phyloP scores from a whole-genome alignment of 1,140 invertebrate species.

The Cecropterus lyciades region DNA sequence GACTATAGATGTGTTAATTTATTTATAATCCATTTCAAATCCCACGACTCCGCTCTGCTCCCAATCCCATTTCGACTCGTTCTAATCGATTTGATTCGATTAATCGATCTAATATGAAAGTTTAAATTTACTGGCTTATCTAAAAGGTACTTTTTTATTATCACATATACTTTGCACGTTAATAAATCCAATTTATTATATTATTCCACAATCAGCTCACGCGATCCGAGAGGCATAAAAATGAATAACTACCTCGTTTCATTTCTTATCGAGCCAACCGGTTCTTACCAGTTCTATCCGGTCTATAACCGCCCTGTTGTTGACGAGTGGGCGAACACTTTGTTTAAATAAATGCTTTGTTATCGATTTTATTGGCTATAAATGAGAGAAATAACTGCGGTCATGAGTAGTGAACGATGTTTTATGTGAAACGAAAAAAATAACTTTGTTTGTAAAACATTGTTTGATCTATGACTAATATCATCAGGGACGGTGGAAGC shows the following conservation, averaged over 20 bases:
- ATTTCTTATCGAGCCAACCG: constrained; percentile 15
- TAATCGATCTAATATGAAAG: not conserved
- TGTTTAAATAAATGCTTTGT: constrained; percentile 16
- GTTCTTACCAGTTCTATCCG: constrained; percentile 8
- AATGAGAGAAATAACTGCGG: constrained; percentile 20
- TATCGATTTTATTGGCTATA: constrained; percentile 25
- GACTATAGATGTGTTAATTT: too few species aligned
- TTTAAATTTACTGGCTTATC: not conserved
- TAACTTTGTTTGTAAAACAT: not conserved
- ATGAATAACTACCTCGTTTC: constrained; percentile 19
- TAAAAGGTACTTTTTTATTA: not conserved
- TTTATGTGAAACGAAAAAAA: constrained; percentile 1
- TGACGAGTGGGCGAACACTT: constrained; percentile 5
- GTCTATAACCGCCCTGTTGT: not conserved
- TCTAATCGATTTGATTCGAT: too few species aligned
- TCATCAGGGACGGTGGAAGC: too few species aligned
- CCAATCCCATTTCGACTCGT: too few species aligned
- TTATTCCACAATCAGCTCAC: constrained; percentile 20
- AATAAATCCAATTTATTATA: not conserved
- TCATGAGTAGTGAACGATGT: constrained; percentile 4
- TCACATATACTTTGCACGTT: too few species aligned
- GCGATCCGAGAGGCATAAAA: constrained; percentile 15
- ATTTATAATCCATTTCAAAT: too few species aligned
- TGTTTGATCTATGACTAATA: too few species aligned
- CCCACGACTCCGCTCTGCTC: too few species aligned